Base-by-base conservation (phyloP, 1,140 invertebrate species). In the Aphelinus certus region DNA sequence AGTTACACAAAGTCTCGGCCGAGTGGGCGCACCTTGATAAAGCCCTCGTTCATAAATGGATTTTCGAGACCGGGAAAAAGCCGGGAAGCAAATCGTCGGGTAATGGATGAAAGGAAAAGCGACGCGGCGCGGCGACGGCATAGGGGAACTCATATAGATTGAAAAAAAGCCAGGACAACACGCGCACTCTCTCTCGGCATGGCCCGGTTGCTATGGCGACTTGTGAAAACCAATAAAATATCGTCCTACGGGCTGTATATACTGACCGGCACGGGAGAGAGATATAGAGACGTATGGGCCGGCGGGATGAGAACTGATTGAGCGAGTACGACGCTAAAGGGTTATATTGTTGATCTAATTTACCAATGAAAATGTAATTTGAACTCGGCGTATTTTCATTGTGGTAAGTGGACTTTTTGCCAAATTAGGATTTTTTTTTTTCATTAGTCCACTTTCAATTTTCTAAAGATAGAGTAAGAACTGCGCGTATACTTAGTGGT, bases 201-300 rank as follows among this genome's bases (percentile, higher is more conserved):
- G 47, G 81, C 79, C 78, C 69, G 73, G 85, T 86, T 81, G 80
- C 82, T 81, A 84, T 84, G 79, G 84, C 76, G 84, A 84, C 84
- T 75, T 72, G 49, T 63, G 80, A 77, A 82, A 85, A 82, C 83
- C 77, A 80, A 77, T 82, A 81, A 85, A 85, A 83, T 85, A 85
- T 84, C 81, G 82, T 83, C 81, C 26, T 26, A 26, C 26, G 26
- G 26, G 26, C 26, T 26, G 26, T 26, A 26, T 26, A 26, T 26
- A 26, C 26, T 26, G 26, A 26, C 26, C 26, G 26, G 26, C 26
- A 26, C 26, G 26, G 26, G 26, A 26, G 26, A 26, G 26, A 26
- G 26, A 26, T 26, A 26, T 26, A 26, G 26, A 26, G 26, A 26
- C 26, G 26, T 26, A 26, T 26, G 26, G 26, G 26, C 26, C 26